phyloP scores from a whole-genome alignment of 2,113 vertebrate genomes.

The Patagioenas fasciata region DNA sequence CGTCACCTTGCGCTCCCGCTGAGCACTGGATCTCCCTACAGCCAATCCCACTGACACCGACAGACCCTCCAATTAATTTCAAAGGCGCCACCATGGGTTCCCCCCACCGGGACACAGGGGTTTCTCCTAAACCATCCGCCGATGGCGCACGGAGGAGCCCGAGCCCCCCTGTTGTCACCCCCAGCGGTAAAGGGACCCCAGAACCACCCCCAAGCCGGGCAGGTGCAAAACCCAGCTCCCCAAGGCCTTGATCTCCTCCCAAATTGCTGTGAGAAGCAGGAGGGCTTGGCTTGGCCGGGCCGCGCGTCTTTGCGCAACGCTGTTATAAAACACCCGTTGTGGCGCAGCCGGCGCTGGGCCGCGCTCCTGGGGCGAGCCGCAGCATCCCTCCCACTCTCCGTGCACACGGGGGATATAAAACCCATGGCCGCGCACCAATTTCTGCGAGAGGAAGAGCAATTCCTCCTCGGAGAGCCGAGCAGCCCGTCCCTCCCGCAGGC shows the following conservation, averaged over 20 bases:
- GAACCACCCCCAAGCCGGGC: accelerated
- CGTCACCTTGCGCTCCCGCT: background rate
- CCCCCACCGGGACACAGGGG: background rate
- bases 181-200: background rate
- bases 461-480: background rate
- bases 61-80: background rate
- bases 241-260: background rate
- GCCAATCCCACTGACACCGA: background rate
- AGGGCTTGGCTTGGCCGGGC: conserved; percentile 27
- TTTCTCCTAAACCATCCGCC: background rate
- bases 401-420: background rate
- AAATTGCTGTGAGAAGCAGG: background rate
- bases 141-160: background rate
- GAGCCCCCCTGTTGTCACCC: background rate
- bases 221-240: no score
- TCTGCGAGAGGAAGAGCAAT: background rate
- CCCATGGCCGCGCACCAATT: background rate
- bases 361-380: background rate
- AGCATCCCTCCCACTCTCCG: background rate
- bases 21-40: background rate
- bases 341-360: background rate
- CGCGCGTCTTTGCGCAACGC: background rate
- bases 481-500: background rate
- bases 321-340: conserved; percentile 34
- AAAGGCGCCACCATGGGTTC: background rate